Evolutionary conservation across 2,888 invertebrate genomes (phyloP).

Genomic region (Yponomeuta malinellus): DNA sequence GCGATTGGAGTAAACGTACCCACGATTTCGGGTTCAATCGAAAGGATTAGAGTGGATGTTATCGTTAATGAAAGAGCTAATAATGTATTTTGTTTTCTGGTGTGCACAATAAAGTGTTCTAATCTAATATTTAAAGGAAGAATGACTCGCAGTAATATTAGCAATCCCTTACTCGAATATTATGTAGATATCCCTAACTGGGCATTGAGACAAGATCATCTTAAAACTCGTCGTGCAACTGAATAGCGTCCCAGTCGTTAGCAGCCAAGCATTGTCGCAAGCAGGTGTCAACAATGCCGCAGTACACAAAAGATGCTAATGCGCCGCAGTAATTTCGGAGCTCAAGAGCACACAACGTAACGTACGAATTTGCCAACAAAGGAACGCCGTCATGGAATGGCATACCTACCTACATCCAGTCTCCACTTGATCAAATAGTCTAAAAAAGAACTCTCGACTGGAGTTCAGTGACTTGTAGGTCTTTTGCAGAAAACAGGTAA

Average conservation of each 20-base stretch:
- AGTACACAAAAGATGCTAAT: neutral
- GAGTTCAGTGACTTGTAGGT: neutral
- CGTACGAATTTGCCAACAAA: neutral
- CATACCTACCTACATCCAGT: neutral
- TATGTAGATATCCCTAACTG: too few relatives aligned
- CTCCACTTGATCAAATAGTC: constrained; percentile 9
- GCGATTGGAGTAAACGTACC: too few relatives aligned
- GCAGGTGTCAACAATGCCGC: neutral
- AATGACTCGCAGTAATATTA: too few relatives aligned
- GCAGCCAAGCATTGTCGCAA: neutral
- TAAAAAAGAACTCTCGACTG: neutral
- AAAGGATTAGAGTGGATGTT: too few relatives aligned
- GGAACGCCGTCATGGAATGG: neutral
- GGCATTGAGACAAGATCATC: too few relatives aligned
- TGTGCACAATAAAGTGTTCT: too few relatives aligned
- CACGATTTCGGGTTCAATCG: too few relatives aligned
- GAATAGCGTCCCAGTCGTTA: neutral
- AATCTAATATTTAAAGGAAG: too few relatives aligned
- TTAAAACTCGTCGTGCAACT: neutral
- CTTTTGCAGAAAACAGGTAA: neutral
- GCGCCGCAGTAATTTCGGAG: constrained; percentile 1
- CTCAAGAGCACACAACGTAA: neutral
- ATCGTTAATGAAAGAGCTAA: too few relatives aligned
- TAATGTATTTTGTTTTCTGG: too few relatives aligned
- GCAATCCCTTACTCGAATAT: too few relatives aligned